Base-by-base conservation (phyloP, 2,888 invertebrate species). In the Diaprepes abbreviatus region DNA sequence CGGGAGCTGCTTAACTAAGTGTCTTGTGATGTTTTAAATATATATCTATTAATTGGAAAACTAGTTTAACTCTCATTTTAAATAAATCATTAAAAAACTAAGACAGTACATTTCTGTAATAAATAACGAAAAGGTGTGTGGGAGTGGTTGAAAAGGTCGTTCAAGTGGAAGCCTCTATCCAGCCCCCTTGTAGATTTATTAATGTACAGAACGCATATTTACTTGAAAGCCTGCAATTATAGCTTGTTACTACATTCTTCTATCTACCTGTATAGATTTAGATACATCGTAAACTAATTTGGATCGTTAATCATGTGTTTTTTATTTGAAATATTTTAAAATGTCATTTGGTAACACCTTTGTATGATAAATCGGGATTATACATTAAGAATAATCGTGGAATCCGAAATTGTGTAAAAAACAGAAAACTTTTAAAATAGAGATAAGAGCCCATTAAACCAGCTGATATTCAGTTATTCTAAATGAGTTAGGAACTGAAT, bases 121-220 rank as follows among this genome's bases (percentile, higher is more conserved):
- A 70, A 70, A 70, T 70, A 59, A 65, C 33, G 16, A 48, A 69
- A 59, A 67, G 63, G 64, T 65, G 60, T 54, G 70, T 65, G 65
- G 70, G 65, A 59, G 70, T 70, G 70, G 70, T 55, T 36, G 65
- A 64, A 70, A 65, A 65, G 70, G 70, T 70, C 70, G 70, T 70
- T 70, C 65, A 59, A 65, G 70, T 59, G 65, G 70, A 70, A 70
- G 70, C 70, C 52, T 52, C 45, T 43, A 45, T 16, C 59, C 64
- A 54, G 65, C 70, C 70, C 64, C 65, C 43, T 63, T 45, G 48
- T 63, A 65, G 69, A 70, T 70, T 70, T 70, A 70, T 70, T 52
- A 54, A 57, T 50, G 31, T 45, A 48, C 55, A 55, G 62, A 31
- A 68, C 62, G 43, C 70, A 70, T 70, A 52, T 65, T 70, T 65